Conservation (phyloP, 2,113 vertebrate species). For the Grallaria varia region DNA sequence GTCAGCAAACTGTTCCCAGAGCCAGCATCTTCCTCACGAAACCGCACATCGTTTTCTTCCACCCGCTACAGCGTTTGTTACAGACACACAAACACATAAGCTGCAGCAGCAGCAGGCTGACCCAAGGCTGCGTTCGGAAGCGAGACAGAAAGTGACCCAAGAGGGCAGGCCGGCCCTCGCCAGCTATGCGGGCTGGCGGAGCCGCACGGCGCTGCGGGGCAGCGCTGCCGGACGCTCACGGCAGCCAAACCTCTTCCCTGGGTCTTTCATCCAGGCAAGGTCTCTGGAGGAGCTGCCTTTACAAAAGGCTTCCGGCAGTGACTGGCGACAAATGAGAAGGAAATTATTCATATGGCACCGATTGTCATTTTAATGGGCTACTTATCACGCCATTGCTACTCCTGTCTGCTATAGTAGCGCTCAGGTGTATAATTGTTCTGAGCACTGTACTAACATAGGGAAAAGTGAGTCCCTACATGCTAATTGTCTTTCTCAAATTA, state of each 20-base stretch:
- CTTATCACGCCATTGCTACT: not conserved
- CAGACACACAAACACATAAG: rapidly evolving
- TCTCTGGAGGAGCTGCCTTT: not conserved
- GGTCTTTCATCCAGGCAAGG: not conserved
- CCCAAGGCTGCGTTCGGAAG: not conserved
- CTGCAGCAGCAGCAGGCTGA: not conserved
- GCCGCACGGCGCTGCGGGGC: not conserved
- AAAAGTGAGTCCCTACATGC: not conserved
- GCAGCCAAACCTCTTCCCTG: not conserved
- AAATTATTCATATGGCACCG: not conserved
- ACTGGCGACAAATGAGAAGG: not conserved
- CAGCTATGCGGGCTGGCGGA: not conserved
- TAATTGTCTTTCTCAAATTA: not conserved
- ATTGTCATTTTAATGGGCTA: not conserved
- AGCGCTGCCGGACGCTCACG: rapidly evolving
- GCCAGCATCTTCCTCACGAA: not conserved
- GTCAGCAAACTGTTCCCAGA: not conserved
- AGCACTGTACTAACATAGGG: not conserved
- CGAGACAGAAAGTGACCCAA: rapidly evolving
- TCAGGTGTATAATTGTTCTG: not conserved
- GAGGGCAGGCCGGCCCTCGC: rapidly evolving
- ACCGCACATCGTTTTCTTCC: not conserved
- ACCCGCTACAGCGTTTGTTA: rapidly evolving
- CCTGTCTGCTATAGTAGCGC: not conserved
- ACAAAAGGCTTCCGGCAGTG: not conserved